Evolutionary conservation across 2,888 invertebrate genomes (phyloP).

Genomic region (Erynnis tages): DNA sequence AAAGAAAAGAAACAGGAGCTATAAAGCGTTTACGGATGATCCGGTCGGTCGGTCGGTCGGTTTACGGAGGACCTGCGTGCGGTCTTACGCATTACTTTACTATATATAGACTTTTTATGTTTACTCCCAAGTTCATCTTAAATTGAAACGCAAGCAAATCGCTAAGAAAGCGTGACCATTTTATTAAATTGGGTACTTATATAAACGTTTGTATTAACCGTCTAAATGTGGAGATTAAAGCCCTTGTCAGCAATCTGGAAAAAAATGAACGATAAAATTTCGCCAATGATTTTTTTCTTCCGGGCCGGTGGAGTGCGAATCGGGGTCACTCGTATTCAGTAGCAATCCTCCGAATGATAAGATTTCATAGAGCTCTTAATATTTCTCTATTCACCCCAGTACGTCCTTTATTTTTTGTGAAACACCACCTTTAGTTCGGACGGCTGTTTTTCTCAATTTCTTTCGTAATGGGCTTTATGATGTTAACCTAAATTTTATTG

Average conservation of each 20-base stretch:
- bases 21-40: no score
- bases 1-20: no score
- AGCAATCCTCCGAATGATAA: slow-evolving; percentile 1
- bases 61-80: no score
- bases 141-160: slow-evolving; percentile 1
- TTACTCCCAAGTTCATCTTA: background rate
- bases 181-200: slow-evolving; percentile 21
- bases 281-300: slow-evolving; percentile 5
- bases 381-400: background rate
- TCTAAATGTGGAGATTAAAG: slow-evolving; percentile 19
- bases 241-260: slow-evolving; percentile 17
- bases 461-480: no score
- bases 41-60: no score
- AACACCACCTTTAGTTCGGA: no score
- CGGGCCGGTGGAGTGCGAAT: slow-evolving; percentile 2
- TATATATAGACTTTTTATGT: no score
- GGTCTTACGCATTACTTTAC: no score
- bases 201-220: slow-evolving; percentile 21
- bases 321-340: slow-evolving; percentile 15
- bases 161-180: slow-evolving; percentile 10
- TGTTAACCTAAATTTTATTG: no score
- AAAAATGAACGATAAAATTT: slow-evolving; percentile 17
- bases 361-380: background rate
- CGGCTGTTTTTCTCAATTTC: no score
- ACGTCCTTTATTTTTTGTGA: no score